Conservation (phyloP, 2,888 invertebrate species). For the Strigamia maritima region DNA sequence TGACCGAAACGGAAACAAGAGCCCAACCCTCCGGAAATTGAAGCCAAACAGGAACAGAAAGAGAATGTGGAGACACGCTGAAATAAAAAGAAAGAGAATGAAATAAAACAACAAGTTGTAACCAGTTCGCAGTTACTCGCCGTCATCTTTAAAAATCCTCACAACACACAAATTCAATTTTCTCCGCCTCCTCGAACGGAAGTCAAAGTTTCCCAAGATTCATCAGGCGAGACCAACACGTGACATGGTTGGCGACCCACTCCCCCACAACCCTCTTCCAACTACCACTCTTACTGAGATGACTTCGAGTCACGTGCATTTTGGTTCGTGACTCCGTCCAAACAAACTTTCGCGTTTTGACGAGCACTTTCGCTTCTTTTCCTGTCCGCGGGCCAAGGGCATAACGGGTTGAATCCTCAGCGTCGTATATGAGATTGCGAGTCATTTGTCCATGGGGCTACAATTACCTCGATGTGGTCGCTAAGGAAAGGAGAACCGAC, state of each 20-base stretch:
- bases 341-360: conserved; percentile 9
- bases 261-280: neutral
- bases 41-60: conserved; percentile 5
- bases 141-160: conserved; percentile 30
- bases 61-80: neutral
- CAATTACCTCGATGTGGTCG: conserved; percentile 32
- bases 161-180: conserved; percentile 29
- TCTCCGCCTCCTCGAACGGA: conserved; percentile 31
- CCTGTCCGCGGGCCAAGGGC: conserved; percentile 22
- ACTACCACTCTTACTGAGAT: neutral
- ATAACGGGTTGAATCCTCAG: conserved; percentile 18
- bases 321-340: conserved; percentile 20
- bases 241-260: conserved; percentile 27
- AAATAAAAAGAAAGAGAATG: neutral
- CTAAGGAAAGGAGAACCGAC: neutral
- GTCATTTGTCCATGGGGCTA: conserved; percentile 32
- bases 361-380: conserved; percentile 12
- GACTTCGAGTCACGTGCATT: conserved; percentile 25
- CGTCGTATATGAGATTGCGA: conserved; percentile 21
- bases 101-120: conserved; percentile 21
- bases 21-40: neutral
- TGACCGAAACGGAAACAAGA: conserved; percentile 28
- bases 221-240: conserved; percentile 34
- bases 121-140: neutral
- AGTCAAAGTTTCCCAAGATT: conserved; percentile 34